Conservation (phyloP, 2,888 invertebrate genomes). For the Heliconius ethilla region DNA sequence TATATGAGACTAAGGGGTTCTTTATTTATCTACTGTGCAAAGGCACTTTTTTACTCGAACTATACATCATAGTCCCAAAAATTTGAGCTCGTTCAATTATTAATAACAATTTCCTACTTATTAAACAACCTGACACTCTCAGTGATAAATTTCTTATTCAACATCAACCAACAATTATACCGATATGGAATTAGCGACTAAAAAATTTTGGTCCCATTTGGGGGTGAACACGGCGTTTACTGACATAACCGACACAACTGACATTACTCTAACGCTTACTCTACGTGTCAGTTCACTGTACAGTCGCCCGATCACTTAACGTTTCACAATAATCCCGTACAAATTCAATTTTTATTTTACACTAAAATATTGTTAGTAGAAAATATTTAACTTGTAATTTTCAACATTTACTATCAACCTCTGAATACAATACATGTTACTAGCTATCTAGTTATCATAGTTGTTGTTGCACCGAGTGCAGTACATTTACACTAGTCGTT, state of each 20-base stretch:
- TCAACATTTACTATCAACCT: constrained; percentile 16
- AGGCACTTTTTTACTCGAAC: constrained; percentile 52
- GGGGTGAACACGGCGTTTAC: constrained; percentile 50
- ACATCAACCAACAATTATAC: constrained; percentile 64
- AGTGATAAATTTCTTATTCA: constrained; percentile 72
- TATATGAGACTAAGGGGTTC: constrained; percentile 47
- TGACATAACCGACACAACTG: not conserved
- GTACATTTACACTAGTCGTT: not conserved
- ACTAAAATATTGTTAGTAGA: constrained; percentile 22
- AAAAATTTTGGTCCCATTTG: constrained; percentile 74
- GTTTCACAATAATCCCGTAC: constrained; percentile 14
- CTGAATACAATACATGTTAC: constrained; percentile 1
- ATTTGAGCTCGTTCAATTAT: constrained; percentile 63
- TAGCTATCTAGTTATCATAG: not conserved
- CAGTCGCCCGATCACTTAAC: not conserved
- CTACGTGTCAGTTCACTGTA: not conserved
- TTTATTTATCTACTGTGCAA: constrained; percentile 47
- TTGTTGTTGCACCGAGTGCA: too few species aligned
- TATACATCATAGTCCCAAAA: constrained; percentile 59
- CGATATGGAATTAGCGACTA: constrained; percentile 61
- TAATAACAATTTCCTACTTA: constrained; percentile 70
- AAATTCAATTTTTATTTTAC: constrained; percentile 14
- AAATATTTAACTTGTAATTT: constrained; percentile 8
- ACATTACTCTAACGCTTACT: constrained; percentile 16
- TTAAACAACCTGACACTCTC: constrained; percentile 70